Evolutionary conservation across 2,113 vertebrate genomes (phyloP).

Genomic region (Cryptomyrus ogoouensis): DNA sequence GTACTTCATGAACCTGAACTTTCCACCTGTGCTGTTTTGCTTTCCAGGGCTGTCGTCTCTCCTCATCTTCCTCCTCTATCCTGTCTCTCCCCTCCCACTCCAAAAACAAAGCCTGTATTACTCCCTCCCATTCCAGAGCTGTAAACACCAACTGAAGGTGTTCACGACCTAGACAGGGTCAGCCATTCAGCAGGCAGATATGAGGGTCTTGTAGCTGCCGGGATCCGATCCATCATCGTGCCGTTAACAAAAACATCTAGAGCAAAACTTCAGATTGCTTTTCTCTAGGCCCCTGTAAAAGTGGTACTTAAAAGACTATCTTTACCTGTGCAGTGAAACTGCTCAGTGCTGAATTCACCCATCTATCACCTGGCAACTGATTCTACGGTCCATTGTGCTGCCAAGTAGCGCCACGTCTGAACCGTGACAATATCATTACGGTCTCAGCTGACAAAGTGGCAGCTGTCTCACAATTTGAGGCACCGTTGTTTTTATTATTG

Average conservation of each 20-base stretch:
- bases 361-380: constrained; percentile 11
- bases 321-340: not conserved
- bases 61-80: not conserved
- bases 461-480: constrained; percentile 47
- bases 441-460: constrained; percentile 46
- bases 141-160: not conserved
- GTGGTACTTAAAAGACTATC: not conserved
- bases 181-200: not conserved
- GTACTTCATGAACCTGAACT: not conserved
- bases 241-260: not conserved
- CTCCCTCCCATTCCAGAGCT: not conserved
- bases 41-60: not conserved
- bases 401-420: constrained; percentile 34
- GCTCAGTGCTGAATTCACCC: not conserved
- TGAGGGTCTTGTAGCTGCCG: not conserved
- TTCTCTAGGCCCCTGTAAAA: not conserved
- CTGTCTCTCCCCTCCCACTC: not conserved
- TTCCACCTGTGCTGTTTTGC: not conserved
- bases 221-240: not conserved
- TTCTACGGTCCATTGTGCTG: constrained; percentile 30
- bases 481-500: constrained; percentile 48
- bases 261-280: not conserved
- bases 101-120: not conserved
- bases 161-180: not conserved
- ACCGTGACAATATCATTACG: constrained; percentile 50